These are phyloP conservation scores for Apis florea DNA, from an alignment of 1,140 invertebrate genomes.

Conservation along the genomic window DNA sequence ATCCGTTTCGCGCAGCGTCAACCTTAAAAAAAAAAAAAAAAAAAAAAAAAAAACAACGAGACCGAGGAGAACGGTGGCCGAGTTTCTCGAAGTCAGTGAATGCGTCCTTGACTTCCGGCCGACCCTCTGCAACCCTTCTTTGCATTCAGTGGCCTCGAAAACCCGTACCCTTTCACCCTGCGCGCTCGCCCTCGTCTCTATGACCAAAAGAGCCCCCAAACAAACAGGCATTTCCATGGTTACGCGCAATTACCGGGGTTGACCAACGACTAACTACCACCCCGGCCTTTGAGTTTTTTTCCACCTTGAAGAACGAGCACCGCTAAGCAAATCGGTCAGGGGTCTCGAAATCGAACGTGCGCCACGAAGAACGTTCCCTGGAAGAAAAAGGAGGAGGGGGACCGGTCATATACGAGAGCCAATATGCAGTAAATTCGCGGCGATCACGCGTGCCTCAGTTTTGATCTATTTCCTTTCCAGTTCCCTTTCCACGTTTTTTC, in stretches of 20 bases:
- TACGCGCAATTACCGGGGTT: constrained; percentile 70
- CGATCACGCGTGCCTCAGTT: constrained; percentile 54
- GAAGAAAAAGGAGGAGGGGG: background rate
- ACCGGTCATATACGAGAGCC: constrained; percentile 22
- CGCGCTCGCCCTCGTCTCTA: constrained; percentile 45
- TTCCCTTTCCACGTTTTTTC: background rate
- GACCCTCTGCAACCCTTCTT: constrained; percentile 70
- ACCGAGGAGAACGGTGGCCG: constrained; percentile 48
- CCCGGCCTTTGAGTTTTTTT: constrained; percentile 61
- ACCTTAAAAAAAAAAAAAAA: background rate
- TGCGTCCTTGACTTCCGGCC: constrained; percentile 71
- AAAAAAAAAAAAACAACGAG: background rate
- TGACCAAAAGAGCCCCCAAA: constrained; percentile 69
- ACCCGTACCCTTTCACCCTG: constrained; percentile 59
- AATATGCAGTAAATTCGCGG: constrained; percentile 71
- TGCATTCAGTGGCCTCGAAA: constrained; percentile 68
- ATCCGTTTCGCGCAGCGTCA: background rate
- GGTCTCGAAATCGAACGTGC: constrained; percentile 58
- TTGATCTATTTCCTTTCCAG: constrained; percentile 59
- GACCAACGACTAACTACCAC: constrained; percentile 65
- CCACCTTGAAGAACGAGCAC: constrained; percentile 63
- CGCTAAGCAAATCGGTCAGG: constrained; percentile 61
- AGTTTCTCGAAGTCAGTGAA: constrained; percentile 62
- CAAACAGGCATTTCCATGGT: constrained; percentile 75
- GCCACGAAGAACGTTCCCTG: background rate